Base-by-base conservation (phyloP, 2,113 vertebrate species). In the Petroica traversi region DNA sequence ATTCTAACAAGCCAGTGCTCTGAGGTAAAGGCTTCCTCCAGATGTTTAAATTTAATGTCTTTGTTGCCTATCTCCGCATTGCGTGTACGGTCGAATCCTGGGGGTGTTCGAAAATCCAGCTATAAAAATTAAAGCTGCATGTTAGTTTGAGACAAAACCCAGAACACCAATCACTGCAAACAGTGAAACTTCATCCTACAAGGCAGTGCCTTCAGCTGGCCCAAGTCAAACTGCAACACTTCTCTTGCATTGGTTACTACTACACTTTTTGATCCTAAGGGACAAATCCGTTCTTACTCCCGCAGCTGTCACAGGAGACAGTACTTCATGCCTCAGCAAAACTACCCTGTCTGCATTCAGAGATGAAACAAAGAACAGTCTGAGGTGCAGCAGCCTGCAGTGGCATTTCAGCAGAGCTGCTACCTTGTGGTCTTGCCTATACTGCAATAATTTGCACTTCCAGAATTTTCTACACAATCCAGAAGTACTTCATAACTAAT, bases 61-160 rank as follows among this genome's bases (percentile, higher is more conserved):
- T 99, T 99, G 98, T 99, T 99, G 93, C 99, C 99, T 94, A 99
- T 99, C 97, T 99, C 99, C 2, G 99, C 99, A 93, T 99, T 99
- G 45, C 99, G 98, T 1, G 99, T 99, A n/a, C 99, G 98, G 97
- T 99, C 99, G 10, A 99, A 99, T 83, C 99, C 99, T 12, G 99
- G 99, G 2, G 99, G 99, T 48, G 99, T 99, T 96, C 99, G 98
- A 98, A 99, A 99, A 98, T 99, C 99, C 98, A 99, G 98, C 99
- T 99, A 90, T 31, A 97, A 97, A 96, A 79, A 67, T 89, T 11
- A 36, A 92, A 88, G 51, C 40, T 33, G 62, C 18, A 11, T 4
- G 6, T 96, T 89, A 97, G 92, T 61, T 83, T 2, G 4, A 87
- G 58, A 26, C 23, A 92, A 63, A 94, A 15, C 12, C 54, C 36